phyloP scores from a whole-genome alignment of 1,140 invertebrate species.

The Pseudomyrmex flavicornis region DNA sequence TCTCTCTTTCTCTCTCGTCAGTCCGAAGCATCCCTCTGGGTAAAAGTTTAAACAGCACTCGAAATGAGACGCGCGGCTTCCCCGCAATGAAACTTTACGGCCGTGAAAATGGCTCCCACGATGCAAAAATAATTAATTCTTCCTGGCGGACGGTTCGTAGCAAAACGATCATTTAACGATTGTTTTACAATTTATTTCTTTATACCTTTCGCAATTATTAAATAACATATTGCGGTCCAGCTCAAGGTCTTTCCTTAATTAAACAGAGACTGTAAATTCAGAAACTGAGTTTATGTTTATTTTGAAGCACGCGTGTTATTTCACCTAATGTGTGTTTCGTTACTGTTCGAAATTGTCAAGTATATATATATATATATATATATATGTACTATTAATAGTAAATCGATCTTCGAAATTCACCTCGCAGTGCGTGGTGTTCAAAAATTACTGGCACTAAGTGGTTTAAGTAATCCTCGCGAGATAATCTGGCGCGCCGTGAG shows the following conservation, averaged over 20 bases:
- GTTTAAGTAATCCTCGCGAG: slow-evolving; percentile 21
- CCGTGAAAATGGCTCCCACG: slow-evolving; percentile 48
- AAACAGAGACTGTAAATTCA: background rate
- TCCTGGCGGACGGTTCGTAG: background rate
- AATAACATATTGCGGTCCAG: background rate
- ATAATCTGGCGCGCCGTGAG: slow-evolving; percentile 59
- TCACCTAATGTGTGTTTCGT: background rate
- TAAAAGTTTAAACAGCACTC: slow-evolving; percentile 65
- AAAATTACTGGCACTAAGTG: slow-evolving; percentile 23
- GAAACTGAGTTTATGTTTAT: background rate
- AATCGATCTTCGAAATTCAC: background rate
- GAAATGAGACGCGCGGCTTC: slow-evolving; percentile 58
- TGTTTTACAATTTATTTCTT: background rate
- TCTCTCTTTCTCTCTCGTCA: background rate
- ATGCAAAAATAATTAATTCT: slow-evolving; percentile 62
- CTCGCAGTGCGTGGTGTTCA: background rate
- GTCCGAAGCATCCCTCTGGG: slow-evolving; percentile 22
- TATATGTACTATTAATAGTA: background rate
- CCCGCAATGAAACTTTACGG: slow-evolving; percentile 49
- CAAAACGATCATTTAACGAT: slow-evolving; percentile 21
- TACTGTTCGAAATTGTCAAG: background rate
- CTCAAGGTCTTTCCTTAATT: background rate
- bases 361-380: background rate
- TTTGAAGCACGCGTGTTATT: background rate
- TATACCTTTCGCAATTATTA: background rate